A percentile compares a stretch with the other conserved stretches of the same genome.
phyloP scores from a whole-genome alignment of 2,888 invertebrate genomes.

The Keiferia lycopersicella region DNA sequence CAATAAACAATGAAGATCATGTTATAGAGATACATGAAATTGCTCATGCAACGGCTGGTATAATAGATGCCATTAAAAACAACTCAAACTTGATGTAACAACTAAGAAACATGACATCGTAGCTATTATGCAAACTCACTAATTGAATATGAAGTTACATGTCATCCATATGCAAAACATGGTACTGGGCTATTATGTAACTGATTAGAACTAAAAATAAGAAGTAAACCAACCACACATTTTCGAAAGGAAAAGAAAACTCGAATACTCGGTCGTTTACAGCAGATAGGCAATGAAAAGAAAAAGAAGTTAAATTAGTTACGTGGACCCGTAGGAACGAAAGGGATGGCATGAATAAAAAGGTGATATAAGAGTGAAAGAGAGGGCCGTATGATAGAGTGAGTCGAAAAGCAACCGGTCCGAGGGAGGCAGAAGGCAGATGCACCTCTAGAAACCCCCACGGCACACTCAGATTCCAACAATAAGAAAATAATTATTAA shows the following conservation, averaged over 20 bases:
- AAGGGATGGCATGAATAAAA: conserved; percentile 44
- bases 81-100: background rate
- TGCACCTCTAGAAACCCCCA: conserved; percentile 69
- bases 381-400: conserved; percentile 51
- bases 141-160: conserved; percentile 16
- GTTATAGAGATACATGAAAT: background rate
- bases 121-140: conserved; percentile 16
- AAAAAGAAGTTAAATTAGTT: conserved; percentile 76
- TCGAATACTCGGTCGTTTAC: conserved; percentile 54
- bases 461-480: conserved; percentile 68
- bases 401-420: conserved; percentile 74
- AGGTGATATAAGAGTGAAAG: conserved; percentile 46
- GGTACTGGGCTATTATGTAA: conserved; percentile 40
- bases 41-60: background rate
- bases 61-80: background rate
- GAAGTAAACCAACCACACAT: conserved; percentile 43
- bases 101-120: conserved; percentile 13
- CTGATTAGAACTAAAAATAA: conserved; percentile 46
- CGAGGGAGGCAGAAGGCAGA: conserved; percentile 78
- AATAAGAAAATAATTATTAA: conserved; percentile 72
- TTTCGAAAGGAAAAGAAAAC: conserved; percentile 50
- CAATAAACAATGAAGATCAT: conserved; percentile 5
- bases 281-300: conserved; percentile 65
- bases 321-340: conserved; percentile 59
- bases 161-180: conserved; percentile 20